Conservation (phyloP, 2,113 vertebrate species). For the Amblyornis subalaris region DNA sequence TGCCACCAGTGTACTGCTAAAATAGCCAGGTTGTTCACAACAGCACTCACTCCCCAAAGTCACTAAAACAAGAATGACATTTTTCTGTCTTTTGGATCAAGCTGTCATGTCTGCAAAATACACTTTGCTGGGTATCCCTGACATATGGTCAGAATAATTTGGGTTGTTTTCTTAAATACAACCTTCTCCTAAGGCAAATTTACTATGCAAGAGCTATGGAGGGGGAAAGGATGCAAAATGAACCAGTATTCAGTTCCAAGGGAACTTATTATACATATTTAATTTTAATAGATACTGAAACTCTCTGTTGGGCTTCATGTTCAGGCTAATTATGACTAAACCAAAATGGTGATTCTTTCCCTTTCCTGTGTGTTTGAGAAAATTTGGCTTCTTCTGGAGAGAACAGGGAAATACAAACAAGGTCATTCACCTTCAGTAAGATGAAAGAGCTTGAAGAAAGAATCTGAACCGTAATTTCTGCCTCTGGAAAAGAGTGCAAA, state of each 20-base stretch:
- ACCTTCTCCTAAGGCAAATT: background rate
- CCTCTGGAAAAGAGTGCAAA: background rate
- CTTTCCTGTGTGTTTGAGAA: background rate
- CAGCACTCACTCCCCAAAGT: background rate
- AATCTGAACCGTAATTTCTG: background rate
- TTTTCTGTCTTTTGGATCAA: background rate
- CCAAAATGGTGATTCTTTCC: background rate
- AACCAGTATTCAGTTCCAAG: background rate
- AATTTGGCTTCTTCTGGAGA: background rate
- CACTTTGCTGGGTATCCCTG: slow-evolving; percentile 5
- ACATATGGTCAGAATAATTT: slow-evolving; percentile 45
- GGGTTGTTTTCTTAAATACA: background rate
- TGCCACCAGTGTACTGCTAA: background rate
- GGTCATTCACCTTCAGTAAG: background rate
- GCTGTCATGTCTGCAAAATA: slow-evolving; percentile 27
- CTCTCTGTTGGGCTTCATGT: background rate
- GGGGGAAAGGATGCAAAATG: background rate
- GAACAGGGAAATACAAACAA: background rate
- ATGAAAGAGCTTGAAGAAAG: background rate
- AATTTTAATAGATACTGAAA: background rate
- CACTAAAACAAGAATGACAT: background rate
- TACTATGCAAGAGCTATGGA: background rate
- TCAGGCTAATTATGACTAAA: background rate
- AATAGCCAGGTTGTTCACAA: background rate
- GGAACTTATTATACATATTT: background rate